Evolutionary conservation across 2,113 vertebrate genomes (phyloP), one percentile per base, ranked within the genome.

Genomic region (Leucopsar rothschildi): DNA sequence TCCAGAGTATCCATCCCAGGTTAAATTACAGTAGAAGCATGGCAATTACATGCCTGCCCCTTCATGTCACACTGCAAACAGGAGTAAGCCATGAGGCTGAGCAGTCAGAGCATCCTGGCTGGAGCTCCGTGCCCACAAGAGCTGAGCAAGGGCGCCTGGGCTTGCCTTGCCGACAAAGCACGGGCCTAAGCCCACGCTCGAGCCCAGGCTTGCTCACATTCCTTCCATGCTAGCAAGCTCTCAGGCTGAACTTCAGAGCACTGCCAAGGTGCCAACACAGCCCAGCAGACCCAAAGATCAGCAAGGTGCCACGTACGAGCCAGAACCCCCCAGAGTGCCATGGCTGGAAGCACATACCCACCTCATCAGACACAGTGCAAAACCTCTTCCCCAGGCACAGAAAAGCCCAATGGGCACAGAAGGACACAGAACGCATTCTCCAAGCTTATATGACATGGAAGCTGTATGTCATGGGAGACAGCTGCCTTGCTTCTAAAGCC

Each of bases 141-240:
- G 55, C 11, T 16, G 3, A 52, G 85, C 80, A 64, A 61, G 82
- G 82, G 71, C 12, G 88, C 82, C 90, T 63, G 92, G 90, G 68
- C 96, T 94, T 90, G 96, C 76, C 92, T 4, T 42, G 63, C 37
- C 39, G 17, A 50, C 0, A 0, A 69, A 70, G 68, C 88, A 28
- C 1, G 0, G 71, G 71, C 82, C 52, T 39, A 6, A 88, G 92
- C 82, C 47, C 37, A n/a, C 2, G 2, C 86, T 93, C 94, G 8
- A 94, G 96, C 80, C 86, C 83, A 49, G 96, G n/a, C 96, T 93
- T 78, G 96, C 92, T 88, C 27, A 1, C 95, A 92, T 95, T 95
- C 94, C 25, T 91, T 84, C 95, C 69, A 6, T 0, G 24, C 86
- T 47, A 86, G 76, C 60, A 93, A 85, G 52, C 64, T 81, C 82